A percentile compares a stretch with the other conserved stretches of the same genome.
Evolutionary conservation across 2,113 vertebrate species (phyloP).

Genomic region (Strix aluco): DNA sequence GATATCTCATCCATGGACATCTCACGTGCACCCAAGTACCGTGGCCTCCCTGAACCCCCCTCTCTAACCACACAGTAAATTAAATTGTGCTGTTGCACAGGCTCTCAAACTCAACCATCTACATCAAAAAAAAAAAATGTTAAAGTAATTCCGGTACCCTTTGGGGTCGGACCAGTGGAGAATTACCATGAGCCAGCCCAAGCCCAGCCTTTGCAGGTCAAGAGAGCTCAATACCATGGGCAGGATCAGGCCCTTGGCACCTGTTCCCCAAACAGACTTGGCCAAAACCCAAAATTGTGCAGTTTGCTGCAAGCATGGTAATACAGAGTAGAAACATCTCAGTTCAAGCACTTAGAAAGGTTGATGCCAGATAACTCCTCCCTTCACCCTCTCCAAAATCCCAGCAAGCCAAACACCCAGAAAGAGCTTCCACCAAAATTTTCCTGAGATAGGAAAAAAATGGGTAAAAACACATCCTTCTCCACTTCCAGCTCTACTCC

Average conservation of each 20-base stretch:
- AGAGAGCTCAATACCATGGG: background rate
- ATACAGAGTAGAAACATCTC: background rate
- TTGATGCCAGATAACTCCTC: background rate
- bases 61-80: background rate
- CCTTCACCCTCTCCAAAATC: background rate
- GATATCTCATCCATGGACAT: background rate
- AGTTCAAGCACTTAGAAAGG: background rate
- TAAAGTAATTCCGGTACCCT: background rate
- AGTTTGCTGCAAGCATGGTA: background rate
- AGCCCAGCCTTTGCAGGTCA: background rate
- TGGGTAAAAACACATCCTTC: background rate
- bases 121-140: background rate
- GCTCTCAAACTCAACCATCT: background rate
- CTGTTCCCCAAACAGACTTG: background rate
- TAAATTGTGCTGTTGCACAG: background rate
- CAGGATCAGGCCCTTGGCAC: background rate
- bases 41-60: background rate
- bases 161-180: background rate
- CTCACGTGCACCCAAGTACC: fast-evolving
- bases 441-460: background rate
- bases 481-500: background rate
- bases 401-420: background rate
- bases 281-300: background rate
- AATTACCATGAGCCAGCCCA: background rate
- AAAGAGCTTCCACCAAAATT: background rate